phyloP scores from a whole-genome alignment of 2,113 vertebrate species.

The Prolemur simus region DNA sequence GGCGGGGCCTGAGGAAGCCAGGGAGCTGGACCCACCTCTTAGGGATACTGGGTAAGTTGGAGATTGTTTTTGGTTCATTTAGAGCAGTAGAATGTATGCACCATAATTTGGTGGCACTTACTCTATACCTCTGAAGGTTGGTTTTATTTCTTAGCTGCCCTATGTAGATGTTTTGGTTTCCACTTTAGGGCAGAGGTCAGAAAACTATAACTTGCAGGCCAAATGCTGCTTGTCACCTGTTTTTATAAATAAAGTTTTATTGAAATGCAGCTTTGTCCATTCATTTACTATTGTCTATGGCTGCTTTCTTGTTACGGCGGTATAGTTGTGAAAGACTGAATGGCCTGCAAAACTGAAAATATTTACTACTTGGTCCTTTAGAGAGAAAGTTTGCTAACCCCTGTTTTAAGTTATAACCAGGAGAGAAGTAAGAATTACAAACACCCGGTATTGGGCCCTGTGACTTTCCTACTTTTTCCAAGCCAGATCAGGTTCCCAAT shows the following conservation, averaged over 20 bases:
- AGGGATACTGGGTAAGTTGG: slow-evolving; percentile 75
- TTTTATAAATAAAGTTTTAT: slow-evolving; percentile 15
- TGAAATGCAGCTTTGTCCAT: neutral
- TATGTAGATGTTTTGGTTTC: slow-evolving; percentile 29
- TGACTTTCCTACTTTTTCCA: slow-evolving; percentile 18
- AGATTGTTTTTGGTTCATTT: neutral
- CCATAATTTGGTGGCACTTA: neutral
- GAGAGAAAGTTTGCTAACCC: neutral
- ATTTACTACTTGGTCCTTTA: neutral
- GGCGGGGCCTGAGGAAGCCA: slow-evolving; percentile 5
- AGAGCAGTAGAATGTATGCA: neutral
- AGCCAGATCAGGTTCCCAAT: neutral
- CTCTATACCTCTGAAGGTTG: neutral
- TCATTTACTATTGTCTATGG: neutral
- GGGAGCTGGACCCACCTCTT: slow-evolving; percentile 28
- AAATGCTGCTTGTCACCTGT: neutral
- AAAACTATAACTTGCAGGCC: neutral
- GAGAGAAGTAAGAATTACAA: slow-evolving; percentile 32
- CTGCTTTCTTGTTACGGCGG: neutral
- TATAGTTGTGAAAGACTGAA: neutral
- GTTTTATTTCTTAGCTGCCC: slow-evolving; percentile 23
- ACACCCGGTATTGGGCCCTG: neutral
- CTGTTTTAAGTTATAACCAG: neutral
- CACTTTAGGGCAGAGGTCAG: neutral
- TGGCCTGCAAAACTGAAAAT: slow-evolving; percentile 15